Base-by-base conservation (phyloP, 2,797 vertebrate species). In the Gobio occitaniae region DNA sequence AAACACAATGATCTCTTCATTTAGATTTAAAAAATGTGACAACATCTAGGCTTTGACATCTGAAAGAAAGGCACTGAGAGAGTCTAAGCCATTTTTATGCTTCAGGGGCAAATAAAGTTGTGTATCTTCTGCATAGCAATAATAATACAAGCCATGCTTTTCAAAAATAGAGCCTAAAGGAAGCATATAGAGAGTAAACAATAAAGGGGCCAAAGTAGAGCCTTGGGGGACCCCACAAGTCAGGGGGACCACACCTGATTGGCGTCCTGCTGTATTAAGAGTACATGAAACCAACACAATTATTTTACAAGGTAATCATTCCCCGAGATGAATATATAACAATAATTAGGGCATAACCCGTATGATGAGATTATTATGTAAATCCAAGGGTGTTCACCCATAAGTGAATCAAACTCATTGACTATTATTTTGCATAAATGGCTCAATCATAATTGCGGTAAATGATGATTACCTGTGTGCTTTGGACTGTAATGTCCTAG, bases 401-500 rank as follows among this genome's bases (percentile, higher is more conserved):
- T 80, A 71, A 84, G 29, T 81, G 41, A 54, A 78, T 71, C 19
- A 82, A 77, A 83, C 68, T 36, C 86, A 56, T 16, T 65, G 59
- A 74, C 71, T 21, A 80, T 61, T 52, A 75, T 85, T 86, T 77
- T 32, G 56, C 38, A 52, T 56, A 87, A 80, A 83, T 59, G 25
- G 75, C 25, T 76, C 36, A 36, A 76, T 85, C 72, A 66, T 86
- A 84, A 85, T 85, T 36, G 19, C 25, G 32, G 19, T 84, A 50
- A 80, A 84, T 76, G 71, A 78, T 75, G 75, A 84, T 74, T 69
- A 80, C 86, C 84, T 82, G 61, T 85, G 87, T 71, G 82, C 83
- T 50, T 61, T 86, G 81, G 71, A 68, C 76, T 70, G 76, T 54
- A 82, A 38, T n/a, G n/a, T 63, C 36, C 19, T 61, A 80, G 75